Percentiles rank a stretch among this genome's conserved stretches.
phyloP scores from a whole-genome alignment of 2,797 vertebrate species.

The Oryzias sinensis region DNA sequence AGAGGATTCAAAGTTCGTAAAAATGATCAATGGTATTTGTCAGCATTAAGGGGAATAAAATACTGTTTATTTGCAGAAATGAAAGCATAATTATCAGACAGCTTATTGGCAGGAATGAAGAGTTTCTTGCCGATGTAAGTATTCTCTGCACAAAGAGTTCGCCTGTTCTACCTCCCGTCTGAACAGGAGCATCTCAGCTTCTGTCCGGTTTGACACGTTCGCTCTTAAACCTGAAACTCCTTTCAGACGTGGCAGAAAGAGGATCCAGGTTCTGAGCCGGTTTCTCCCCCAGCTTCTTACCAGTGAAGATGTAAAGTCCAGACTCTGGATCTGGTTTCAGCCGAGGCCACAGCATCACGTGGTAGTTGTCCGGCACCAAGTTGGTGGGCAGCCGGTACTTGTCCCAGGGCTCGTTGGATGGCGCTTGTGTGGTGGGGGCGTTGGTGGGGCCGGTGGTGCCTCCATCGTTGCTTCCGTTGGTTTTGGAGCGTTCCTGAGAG shows the following conservation, averaged over 20 bases:
- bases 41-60: no score
- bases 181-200: no score
- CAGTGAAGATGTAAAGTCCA: conserved; percentile 81
- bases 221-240: no score
- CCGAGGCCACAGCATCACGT: conserved; percentile 80
- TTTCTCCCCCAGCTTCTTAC: conserved; percentile 39
- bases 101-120: no score
- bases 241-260: neutral
- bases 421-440: conserved; percentile 22
- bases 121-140: no score
- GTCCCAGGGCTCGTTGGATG: conserved; percentile 79
- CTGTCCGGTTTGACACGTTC: no score
- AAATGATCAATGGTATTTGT: no score
- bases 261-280: neutral
- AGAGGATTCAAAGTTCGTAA: no score
- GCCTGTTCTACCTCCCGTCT: no score
- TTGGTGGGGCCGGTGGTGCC: conserved; percentile 43
- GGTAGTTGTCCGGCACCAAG: conserved; percentile 77
- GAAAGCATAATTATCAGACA: no score
- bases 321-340: conserved; percentile 21
- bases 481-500: conserved; percentile 78
- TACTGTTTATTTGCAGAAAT: no score
- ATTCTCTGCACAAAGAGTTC: no score
- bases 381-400: conserved; percentile 78
- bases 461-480: conserved; percentile 17